phyloP scores from a whole-genome alignment of 1,140 invertebrate genomes.

The Drosophila sucinea region DNA sequence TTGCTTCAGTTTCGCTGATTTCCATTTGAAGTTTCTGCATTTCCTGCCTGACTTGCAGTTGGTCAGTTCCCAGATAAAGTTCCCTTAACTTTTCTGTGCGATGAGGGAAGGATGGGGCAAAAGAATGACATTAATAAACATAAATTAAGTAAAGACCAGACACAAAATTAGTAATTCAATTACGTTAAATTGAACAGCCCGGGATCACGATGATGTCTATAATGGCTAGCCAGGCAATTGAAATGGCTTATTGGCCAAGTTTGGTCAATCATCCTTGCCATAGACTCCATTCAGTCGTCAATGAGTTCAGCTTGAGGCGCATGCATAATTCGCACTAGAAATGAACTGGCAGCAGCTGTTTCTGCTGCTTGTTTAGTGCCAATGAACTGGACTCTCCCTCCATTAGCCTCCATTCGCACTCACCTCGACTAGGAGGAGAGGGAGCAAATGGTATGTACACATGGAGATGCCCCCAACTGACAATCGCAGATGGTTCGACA shows the following conservation, averaged over 20 bases:
- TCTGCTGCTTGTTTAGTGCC: conserved; percentile 32
- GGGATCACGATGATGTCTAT: conserved; percentile 32
- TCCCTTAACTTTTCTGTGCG: conserved; percentile 1
- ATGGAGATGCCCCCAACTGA: background rate
- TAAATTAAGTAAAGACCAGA: conserved; percentile 51
- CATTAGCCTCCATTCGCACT: conserved; percentile 28
- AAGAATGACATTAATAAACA: conserved; percentile 62
- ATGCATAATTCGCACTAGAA: conserved; percentile 68
- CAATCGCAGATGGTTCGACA: conserved; percentile 23
- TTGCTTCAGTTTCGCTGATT: conserved; percentile 28
- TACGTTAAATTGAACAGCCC: conserved; percentile 56
- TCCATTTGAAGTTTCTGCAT: conserved; percentile 56
- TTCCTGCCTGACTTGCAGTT: conserved; percentile 32
- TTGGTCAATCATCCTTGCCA: conserved; percentile 60
- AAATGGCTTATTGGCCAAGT: conserved; percentile 46
- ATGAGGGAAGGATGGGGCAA: background rate
- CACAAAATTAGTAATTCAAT: conserved; percentile 74
- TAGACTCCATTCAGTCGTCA: background rate
- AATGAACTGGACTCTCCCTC: conserved; percentile 42
- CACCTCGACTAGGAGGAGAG: background rate
- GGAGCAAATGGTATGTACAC: background rate
- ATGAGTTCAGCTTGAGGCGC: conserved; percentile 55
- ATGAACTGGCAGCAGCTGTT: conserved; percentile 55
- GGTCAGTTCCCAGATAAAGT: conserved; percentile 18
- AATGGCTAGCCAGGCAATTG: conserved; percentile 24